phyloP scores from a whole-genome alignment of 2,113 vertebrate species.

The Glaucomys volans region DNA sequence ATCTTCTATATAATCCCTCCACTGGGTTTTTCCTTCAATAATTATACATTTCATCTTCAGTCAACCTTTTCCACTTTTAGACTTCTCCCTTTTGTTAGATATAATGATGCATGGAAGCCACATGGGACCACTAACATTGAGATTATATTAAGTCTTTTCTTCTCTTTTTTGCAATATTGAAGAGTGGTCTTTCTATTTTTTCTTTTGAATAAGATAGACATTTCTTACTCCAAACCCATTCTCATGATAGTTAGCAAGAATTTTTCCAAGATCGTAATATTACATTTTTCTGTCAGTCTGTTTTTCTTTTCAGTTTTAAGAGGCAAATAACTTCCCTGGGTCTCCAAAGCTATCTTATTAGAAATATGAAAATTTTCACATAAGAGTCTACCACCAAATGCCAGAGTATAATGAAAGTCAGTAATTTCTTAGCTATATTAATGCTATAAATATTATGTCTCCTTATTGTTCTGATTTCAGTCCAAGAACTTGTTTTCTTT shows the following conservation, averaged over 20 bases:
- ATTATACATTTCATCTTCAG: slow-evolving; percentile 8
- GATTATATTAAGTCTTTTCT: not conserved
- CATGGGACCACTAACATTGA: not conserved
- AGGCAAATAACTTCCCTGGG: not conserved
- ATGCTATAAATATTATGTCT: not conserved
- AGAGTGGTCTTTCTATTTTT: not conserved
- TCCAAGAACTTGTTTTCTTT: not conserved
- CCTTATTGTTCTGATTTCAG: slow-evolving; percentile 31
- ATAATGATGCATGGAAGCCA: not conserved
- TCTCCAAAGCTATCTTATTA: not conserved
- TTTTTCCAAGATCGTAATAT: not conserved
- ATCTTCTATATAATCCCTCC: not conserved
- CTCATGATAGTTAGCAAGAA: not conserved
- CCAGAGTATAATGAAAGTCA: not conserved
- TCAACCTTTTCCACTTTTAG: not conserved
- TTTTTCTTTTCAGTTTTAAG: not conserved
- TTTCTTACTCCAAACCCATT: not conserved
- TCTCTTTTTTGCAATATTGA: not conserved
- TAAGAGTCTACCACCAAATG: not conserved
- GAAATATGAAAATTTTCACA: not conserved
- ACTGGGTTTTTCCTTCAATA: not conserved
- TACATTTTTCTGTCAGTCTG: not conserved
- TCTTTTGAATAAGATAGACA: not conserved
- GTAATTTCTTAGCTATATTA: not conserved
- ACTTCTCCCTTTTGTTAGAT: not conserved